Evolutionary conservation across 2,888 invertebrate species (phyloP), one percentile per base, ranked within the genome.

Genomic region (Ashinkailepas kermadecensis): DNA sequence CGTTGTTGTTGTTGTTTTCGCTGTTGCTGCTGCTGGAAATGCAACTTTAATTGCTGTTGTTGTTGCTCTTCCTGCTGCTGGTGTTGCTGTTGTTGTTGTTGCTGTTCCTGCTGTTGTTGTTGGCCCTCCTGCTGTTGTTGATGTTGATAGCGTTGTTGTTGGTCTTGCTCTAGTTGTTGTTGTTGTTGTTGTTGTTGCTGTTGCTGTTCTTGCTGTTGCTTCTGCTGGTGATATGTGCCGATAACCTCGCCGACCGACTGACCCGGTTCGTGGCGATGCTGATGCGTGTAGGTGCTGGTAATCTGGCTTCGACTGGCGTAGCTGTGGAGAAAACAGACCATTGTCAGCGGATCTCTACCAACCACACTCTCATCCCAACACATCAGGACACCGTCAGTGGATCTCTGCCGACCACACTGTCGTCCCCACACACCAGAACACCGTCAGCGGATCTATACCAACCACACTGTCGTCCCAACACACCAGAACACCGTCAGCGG

Each of bases 261-360:
- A 3, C 15, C 13, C 0, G 6, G 13, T 13, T 70, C 70, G 7
- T 12, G 25, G 12, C 70, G 70, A 13, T 70, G 70, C 39, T 83
- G 83, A 25, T 83, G 85, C 83, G 87, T 86, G 84, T 88, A 88
- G 8, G 87, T 87, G 83, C 87, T 87, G 62, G 87, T 86, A 62
- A 88, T 87, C 81, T 87, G 86, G 84, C 86, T 87, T 82, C 86
- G 86, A 10, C 87, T 86, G 39, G 88, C 87, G 84, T 86, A 87
- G 81, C 87, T 86, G 81, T 39, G 39, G 39, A 39, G 39, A 39
- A n/a, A n/a, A 39, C 39, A 39, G 39, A 39, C 39, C 2, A 4
- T 4, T 39, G 39, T 39, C 39, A 39, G 39, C 39, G 39, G 39
- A 39, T 39, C 39, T 39, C 39, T 39, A 39, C 39, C 39, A 39